Evolutionary conservation across 2,113 vertebrate species (phyloP).

Genomic region (Paedocypris sp.): DNA sequence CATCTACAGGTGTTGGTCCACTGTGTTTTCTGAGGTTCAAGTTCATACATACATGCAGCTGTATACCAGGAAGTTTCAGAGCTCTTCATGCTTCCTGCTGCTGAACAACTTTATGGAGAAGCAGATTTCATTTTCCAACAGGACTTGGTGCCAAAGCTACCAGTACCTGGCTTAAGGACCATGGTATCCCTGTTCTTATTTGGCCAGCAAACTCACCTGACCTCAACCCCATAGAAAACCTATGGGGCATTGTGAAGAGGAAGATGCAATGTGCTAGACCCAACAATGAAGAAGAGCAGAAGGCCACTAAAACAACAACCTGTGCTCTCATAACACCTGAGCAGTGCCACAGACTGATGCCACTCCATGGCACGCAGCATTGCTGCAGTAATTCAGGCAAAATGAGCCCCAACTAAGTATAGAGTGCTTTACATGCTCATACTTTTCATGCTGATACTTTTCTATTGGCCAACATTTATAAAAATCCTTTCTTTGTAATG

Average conservation of each 20-base stretch:
- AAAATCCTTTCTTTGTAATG: conserved; percentile 17
- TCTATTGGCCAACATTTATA: conserved; percentile 18
- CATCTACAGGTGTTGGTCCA: too few species aligned
- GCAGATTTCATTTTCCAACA: conserved; percentile 2
- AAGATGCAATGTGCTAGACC: neutral
- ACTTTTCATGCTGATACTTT: conserved; percentile 22
- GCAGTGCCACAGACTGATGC: neutral
- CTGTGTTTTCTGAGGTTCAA: conserved; percentile 16
- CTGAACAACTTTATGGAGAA: conserved; percentile 5
- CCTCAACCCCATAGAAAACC: neutral
- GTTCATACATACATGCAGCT: conserved; percentile 15
- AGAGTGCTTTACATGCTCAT: neutral
- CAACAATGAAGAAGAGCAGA: conserved; percentile 3
- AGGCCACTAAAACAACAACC: neutral
- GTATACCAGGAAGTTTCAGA: conserved; percentile 23
- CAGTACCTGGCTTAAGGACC: neutral
- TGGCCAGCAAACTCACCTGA: conserved; percentile 4
- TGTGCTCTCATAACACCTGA: neutral
- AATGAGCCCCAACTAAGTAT: too few species aligned
- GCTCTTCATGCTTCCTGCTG: conserved; percentile 27
- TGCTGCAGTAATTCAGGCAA: neutral
- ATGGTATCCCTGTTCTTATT: neutral
- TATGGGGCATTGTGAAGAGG: conserved; percentile 2
- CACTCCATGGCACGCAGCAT: neutral
- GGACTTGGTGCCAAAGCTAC: neutral